Evolutionary conservation across 92 coral and sea anemone species (phyloP).

Genomic region (Diadumene lineata): DNA sequence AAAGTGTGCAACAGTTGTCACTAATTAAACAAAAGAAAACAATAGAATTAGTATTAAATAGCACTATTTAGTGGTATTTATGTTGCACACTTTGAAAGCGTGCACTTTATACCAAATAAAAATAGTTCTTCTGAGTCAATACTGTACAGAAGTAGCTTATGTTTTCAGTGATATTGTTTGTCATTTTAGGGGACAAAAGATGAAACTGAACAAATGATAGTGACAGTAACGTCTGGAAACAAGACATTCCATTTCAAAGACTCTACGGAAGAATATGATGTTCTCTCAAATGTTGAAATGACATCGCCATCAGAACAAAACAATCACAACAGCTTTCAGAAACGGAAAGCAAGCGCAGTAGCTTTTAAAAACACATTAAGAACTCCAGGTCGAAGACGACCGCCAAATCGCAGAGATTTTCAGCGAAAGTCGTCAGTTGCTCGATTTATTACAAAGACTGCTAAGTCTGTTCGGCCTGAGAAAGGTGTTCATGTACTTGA

Average conservation of each 20-base stretch:
- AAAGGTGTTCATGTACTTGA: conserved; percentile 73
- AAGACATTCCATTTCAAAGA: conserved; percentile 69
- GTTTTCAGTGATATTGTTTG: neutral
- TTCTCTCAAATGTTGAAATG: conserved; percentile 26
- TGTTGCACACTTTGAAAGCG: too few species aligned
- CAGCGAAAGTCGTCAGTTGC: conserved; percentile 59
- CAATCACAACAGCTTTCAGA: conserved; percentile 24
- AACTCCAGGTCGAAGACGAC: conserved; percentile 41
- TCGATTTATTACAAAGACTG: conserved; percentile 55
- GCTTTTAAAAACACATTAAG: conserved; percentile 14
- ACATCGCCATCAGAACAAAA: conserved; percentile 23
- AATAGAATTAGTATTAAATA: too few species aligned
- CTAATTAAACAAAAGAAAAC: too few species aligned
- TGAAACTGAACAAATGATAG: conserved; percentile 28
- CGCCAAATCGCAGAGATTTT: conserved; percentile 51
- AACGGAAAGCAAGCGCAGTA: conserved; percentile 17
- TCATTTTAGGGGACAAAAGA: conserved; percentile 6
- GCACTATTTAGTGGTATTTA: too few species aligned
- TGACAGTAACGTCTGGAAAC: conserved; percentile 54
- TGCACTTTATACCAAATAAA: too few species aligned
- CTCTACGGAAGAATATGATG: conserved; percentile 27
- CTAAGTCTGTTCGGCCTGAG: conserved; percentile 61
- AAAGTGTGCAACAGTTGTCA: too few species aligned
- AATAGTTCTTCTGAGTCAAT: too few species aligned
- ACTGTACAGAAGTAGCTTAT: too few species aligned